Conservation (phyloP, 1,140 invertebrate genomes). For the Aphelenchoides besseyi region DNA sequence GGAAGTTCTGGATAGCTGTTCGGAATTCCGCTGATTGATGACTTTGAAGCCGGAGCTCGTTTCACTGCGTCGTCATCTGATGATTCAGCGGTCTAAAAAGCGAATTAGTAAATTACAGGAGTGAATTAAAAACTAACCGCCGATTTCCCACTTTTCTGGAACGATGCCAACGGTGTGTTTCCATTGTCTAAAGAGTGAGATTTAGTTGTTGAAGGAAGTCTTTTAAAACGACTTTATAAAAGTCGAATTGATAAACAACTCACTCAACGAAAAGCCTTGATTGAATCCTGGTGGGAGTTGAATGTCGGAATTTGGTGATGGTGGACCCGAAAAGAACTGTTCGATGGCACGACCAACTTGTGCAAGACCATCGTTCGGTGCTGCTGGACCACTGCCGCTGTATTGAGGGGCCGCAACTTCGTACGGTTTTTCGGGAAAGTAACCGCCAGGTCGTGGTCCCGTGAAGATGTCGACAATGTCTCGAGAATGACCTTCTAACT, state of each 20-base stretch:
- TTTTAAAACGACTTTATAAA: no score
- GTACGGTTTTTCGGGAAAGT: slow-evolving; percentile 61
- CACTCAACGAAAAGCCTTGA: slow-evolving; percentile 60
- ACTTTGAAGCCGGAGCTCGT: slow-evolving; percentile 25
- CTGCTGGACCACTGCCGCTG: slow-evolving; percentile 25
- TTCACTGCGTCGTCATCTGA: slow-evolving; percentile 29
- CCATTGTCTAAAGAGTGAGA: no score
- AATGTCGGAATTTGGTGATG: slow-evolving; percentile 36
- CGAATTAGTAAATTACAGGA: slow-evolving; percentile 13
- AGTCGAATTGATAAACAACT: no score
- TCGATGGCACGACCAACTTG: slow-evolving; percentile 54
- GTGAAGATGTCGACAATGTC: slow-evolving; percentile 59
- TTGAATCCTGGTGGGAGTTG: slow-evolving; percentile 59
- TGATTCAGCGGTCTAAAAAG: slow-evolving; percentile 32
- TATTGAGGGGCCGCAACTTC: slow-evolving; percentile 44
- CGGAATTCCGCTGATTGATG: slow-evolving; percentile 59
- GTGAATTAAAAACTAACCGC: slow-evolving; percentile 37
- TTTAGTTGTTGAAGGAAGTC: no score
- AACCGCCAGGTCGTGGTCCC: slow-evolving; percentile 58
- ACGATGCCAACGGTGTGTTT: slow-evolving; percentile 38
- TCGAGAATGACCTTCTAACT: slow-evolving; percentile 61
- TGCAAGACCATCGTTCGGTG: slow-evolving; percentile 40
- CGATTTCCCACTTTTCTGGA: slow-evolving; percentile 40
- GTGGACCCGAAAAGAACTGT: slow-evolving; percentile 59
- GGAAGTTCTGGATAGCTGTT: slow-evolving; percentile 50